Percentiles rank a stretch among this genome's conserved stretches.
Evolutionary conservation across 2,113 vertebrate genomes (phyloP).

Genomic region (Cisticola juncidis): DNA sequence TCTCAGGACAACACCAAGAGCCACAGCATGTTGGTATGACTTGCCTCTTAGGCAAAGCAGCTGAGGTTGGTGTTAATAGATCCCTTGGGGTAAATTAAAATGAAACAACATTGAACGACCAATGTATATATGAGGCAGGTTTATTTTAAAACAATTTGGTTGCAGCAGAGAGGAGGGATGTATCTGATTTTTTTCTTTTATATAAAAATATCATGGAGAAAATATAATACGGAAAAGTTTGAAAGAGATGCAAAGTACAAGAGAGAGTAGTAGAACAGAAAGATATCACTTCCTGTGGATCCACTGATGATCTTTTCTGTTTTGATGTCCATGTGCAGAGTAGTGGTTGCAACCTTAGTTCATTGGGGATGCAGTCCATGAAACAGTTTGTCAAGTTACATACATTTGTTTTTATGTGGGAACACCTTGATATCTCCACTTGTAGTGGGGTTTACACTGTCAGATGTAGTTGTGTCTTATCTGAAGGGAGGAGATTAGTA

Average conservation of each 20-base stretch:
- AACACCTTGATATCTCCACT: neutral
- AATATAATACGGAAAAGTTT: neutral
- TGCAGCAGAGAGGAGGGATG: neutral
- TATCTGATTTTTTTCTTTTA: neutral
- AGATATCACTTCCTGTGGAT: neutral
- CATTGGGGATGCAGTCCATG: accelerated
- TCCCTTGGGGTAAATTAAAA: neutral
- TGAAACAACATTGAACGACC: neutral
- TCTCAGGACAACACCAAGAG: neutral
- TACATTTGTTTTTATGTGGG: neutral
- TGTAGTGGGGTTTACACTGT: neutral
- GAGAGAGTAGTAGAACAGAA: neutral
- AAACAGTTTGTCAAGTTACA: neutral
- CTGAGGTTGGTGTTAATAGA: neutral
- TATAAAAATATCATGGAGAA: neutral
- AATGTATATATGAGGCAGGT: neutral
- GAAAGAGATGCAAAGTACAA: neutral
- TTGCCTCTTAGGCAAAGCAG: neutral
- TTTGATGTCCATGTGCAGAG: neutral
- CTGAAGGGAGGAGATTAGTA: neutral
- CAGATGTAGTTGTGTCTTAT: neutral
- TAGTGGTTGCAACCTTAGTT: neutral
- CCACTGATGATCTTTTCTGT: neutral
- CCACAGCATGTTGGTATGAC: neutral
- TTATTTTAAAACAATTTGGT: neutral